Evolutionary conservation across 2,113 vertebrate genomes (phyloP).

Genomic region (Nibea coibor): DNA sequence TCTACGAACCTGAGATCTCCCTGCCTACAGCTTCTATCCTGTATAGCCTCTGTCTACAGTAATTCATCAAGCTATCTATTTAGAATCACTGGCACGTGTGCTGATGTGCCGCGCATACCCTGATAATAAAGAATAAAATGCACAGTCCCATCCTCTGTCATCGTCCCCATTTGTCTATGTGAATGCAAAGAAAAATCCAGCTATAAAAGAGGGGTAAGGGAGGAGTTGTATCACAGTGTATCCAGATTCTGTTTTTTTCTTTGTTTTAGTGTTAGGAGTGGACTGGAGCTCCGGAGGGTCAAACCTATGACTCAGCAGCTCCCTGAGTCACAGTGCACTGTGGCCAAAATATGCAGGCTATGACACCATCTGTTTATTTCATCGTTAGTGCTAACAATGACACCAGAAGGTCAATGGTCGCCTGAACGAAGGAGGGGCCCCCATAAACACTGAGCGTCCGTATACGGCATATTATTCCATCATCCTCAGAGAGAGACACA

Average conservation of each 20-base stretch:
- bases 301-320: constrained; percentile 46
- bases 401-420: constrained; percentile 43
- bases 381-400: constrained; percentile 55
- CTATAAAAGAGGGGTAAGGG: not conserved
- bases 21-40: too few species aligned
- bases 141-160: too few species aligned
- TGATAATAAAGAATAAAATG: too few species aligned
- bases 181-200: too few species aligned
- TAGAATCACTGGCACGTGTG: too few species aligned
- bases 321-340: constrained; percentile 26
- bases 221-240: not conserved
- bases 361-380: constrained; percentile 68
- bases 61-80: too few species aligned
- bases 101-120: too few species aligned
- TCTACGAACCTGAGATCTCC: too few species aligned
- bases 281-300: constrained; percentile 22
- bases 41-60: too few species aligned
- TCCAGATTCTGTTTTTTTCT: constrained; percentile 9
- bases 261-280: not conserved
- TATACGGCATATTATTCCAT: constrained; percentile 7
- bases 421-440: not conserved
- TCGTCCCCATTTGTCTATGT: too few species aligned
- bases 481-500: constrained; percentile 2
- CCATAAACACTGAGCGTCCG: not conserved
- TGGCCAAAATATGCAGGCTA: constrained; percentile 38